Conservation (phyloP, 35 echinoderm and acorn worm species). For the Ptychodera flava region DNA sequence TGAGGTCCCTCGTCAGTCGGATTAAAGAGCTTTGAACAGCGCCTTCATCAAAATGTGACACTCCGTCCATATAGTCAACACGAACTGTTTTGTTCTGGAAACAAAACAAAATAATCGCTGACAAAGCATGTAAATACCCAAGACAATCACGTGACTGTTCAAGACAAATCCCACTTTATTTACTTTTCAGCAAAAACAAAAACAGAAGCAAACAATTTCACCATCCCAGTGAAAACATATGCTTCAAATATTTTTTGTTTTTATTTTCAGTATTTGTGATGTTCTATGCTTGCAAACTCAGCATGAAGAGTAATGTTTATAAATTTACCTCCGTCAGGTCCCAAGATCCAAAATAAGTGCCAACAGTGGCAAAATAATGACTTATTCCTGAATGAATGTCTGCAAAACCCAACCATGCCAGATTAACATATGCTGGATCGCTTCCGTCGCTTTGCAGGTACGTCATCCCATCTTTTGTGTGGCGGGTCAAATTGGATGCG, state of each 20-base stretch:
- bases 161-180: too few relatives aligned
- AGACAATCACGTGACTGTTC: too few relatives aligned
- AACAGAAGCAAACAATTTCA: too few relatives aligned
- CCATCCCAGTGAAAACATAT: too few relatives aligned
- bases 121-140: background rate
- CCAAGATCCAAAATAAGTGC: background rate
- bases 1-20: background rate
- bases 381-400: constrained; percentile 32
- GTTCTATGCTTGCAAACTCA: too few relatives aligned
- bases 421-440: background rate
- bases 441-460: background rate
- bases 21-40: background rate
- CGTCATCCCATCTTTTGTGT: background rate
- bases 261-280: too few relatives aligned
- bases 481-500: constrained; percentile 24
- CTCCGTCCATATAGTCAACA: background rate
- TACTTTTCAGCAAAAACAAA: too few relatives aligned
- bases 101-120: background rate
- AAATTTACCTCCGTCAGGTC: constrained; percentile 22
- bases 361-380: constrained; percentile 21
- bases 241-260: too few relatives aligned
- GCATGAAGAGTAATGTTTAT: too few relatives aligned
- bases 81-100: background rate
- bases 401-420: constrained; percentile 41
- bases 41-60: background rate